These are phyloP conservation scores for Triops longicaudatus DNA, from an alignment of 1,140 invertebrate species.

Conservation along the genomic window DNA sequence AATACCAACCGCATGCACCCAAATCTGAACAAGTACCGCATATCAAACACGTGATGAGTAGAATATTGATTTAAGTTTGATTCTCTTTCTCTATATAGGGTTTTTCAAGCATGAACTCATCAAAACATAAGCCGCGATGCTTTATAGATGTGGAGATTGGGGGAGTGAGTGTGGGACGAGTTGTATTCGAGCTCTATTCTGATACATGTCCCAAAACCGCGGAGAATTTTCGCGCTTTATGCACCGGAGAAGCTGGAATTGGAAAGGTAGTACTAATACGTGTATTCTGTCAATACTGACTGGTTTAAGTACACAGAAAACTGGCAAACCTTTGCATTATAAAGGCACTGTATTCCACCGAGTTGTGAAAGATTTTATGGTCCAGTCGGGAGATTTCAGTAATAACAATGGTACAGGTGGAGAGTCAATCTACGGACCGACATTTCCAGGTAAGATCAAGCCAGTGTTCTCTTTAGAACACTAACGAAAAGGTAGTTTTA, in stretches of 20 bases:
- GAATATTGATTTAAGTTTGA: too few relatives aligned
- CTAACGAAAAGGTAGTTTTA: not conserved
- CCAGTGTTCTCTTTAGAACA: not conserved
- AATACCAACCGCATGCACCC: too few relatives aligned
- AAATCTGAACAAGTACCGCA: not conserved
- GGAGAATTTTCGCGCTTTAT: constrained; percentile 86
- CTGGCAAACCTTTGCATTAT: constrained; percentile 64
- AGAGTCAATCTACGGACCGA: constrained; percentile 82
- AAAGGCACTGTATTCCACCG: constrained; percentile 74
- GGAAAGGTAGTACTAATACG: constrained; percentile 45
- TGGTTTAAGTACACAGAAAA: constrained; percentile 39
- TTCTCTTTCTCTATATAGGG: not conserved
- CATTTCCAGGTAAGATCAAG: constrained; percentile 60
- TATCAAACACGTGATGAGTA: not conserved
- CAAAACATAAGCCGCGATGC: constrained; percentile 47
- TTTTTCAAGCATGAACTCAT: not conserved
- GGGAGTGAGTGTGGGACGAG: constrained; percentile 70
- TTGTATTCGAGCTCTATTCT: constrained; percentile 88
- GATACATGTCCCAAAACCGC: constrained; percentile 88
- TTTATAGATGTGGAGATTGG: constrained; percentile 92
- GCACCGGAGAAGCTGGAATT: constrained; percentile 76
- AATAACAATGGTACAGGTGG: constrained; percentile 85
- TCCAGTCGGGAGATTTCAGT: constrained; percentile 77
- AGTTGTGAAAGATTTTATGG: constrained; percentile 83
- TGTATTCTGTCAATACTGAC: not conserved